Evolutionary conservation across 1,140 invertebrate genomes (phyloP), one percentile per base, ranked within the genome.

Genomic region (Bombus affinis): DNA sequence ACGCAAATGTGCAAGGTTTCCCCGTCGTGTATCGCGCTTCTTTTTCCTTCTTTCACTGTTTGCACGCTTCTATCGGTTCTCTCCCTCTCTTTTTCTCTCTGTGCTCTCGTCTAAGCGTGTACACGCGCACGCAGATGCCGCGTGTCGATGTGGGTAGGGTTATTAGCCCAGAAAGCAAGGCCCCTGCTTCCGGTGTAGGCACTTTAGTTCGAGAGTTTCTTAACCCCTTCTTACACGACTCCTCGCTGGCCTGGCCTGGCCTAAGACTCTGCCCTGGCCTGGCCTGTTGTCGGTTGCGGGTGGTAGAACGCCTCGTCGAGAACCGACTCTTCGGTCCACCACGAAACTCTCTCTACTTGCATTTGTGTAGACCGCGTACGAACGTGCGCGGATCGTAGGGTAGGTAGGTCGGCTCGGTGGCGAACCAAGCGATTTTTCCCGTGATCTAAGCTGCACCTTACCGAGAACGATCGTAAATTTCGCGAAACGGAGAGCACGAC

Each of bases 91-190:
- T 71, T 59, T 12, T 44, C 57, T 66, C 62, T 71, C 37, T 37
- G 37, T 53, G 62, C 82, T 86, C 44, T 53, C 71, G 72, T 92
- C 81, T 87, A 87, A 85, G 86, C 65, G 85, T 88, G 89, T 89
- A 91, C 83, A 89, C 89, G 90, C 89, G 91, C 90, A 92, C 91
- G 89, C 89, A 94, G 92, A 92, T 88, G 89, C 91, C 92, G 89
- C 83, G 92, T 86, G 91, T 93, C 92, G 93, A 93, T 93, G 94
- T 93, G 92, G 92, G 91, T 94, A 95, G 93, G 95, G 94, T 95
- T 95, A 95, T 95, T 95, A 95, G 95, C 94, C 93, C 94, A 95
- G 94, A 95, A 95, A 95, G 94, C 94, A 94, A 95, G 94, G 94
- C 93, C 94, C 93, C 93, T 92, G 92, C 93, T 95, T 95, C 94